Percentiles rank a stretch among this genome's conserved stretches.
Evolutionary conservation across 1,140 invertebrate species (phyloP).

Genomic region (Apis florea): DNA sequence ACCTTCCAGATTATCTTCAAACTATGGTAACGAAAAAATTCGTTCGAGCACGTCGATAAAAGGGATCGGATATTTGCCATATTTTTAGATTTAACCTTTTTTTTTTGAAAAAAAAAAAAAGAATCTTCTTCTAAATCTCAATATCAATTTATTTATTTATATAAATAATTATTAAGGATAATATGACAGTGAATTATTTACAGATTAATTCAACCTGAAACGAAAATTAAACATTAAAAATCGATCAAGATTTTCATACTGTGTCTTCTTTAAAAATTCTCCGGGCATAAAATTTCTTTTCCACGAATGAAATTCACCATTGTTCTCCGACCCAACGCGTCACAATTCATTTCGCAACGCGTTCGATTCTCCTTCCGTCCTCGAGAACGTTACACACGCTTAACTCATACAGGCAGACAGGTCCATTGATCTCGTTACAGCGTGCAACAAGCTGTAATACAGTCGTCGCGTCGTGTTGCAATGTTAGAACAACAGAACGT

Average conservation of each 20-base stretch:
- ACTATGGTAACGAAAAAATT: background rate
- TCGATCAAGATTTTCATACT: background rate
- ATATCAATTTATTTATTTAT: no score
- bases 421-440: constrained; percentile 70
- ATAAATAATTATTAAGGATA: no score
- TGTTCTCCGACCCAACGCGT: background rate
- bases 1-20: background rate
- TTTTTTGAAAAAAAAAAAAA: no score
- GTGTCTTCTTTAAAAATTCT: background rate
- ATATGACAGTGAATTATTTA: no score
- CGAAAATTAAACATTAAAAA: background rate
- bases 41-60: background rate
- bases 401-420: constrained; percentile 62
- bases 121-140: no score
- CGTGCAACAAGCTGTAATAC: constrained; percentile 26
- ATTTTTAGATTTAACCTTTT: background rate
- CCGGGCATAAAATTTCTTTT: background rate
- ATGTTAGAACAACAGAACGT: constrained; percentile 53
- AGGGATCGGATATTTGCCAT: background rate
- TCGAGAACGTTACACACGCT: constrained; percentile 27
- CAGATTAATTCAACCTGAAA: background rate
- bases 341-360: background rate
- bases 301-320: background rate
- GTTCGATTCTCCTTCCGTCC: constrained; percentile 5
- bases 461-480: constrained; percentile 42